Evolutionary conservation across 2,113 vertebrate genomes (phyloP).

Genomic region (Genyomyrus donnyi): DNA sequence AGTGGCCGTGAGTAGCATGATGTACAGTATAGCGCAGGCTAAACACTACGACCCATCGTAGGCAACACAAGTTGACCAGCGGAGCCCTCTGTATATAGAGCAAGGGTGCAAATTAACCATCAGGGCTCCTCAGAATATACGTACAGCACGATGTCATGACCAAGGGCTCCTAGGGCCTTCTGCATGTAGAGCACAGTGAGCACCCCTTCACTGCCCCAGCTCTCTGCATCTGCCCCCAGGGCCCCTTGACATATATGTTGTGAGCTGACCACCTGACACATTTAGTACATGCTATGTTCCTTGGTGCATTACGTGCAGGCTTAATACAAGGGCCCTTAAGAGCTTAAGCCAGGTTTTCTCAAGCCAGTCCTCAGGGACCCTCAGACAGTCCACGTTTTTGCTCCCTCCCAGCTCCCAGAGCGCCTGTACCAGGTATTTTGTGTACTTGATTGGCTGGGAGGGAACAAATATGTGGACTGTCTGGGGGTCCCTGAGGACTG

Average conservation of each 20-base stretch:
- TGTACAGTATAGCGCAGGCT: background rate
- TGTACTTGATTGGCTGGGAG: no score
- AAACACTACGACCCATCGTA: background rate
- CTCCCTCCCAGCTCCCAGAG: no score
- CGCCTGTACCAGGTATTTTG: no score
- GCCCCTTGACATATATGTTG: no score
- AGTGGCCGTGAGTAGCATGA: background rate
- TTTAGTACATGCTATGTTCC: background rate
- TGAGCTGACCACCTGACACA: no score
- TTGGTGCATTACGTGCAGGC: background rate
- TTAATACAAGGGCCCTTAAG: background rate
- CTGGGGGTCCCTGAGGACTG: no score
- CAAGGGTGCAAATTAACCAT: background rate
- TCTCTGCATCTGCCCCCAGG: no score
- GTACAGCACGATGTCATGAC: background rate
- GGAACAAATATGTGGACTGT: no score
- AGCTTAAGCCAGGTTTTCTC: background rate
- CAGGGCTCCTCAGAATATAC: background rate
- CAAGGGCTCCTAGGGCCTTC: background rate
- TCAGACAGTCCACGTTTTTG: no score
- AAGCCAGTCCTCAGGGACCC: no score
- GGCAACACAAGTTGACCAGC: background rate
- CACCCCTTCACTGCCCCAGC: no score
- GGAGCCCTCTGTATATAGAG: background rate
- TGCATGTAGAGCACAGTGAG: no score